Evolutionary conservation across 2,888 invertebrate genomes (phyloP).

Genomic region (Strigamia transsilvanica): DNA sequence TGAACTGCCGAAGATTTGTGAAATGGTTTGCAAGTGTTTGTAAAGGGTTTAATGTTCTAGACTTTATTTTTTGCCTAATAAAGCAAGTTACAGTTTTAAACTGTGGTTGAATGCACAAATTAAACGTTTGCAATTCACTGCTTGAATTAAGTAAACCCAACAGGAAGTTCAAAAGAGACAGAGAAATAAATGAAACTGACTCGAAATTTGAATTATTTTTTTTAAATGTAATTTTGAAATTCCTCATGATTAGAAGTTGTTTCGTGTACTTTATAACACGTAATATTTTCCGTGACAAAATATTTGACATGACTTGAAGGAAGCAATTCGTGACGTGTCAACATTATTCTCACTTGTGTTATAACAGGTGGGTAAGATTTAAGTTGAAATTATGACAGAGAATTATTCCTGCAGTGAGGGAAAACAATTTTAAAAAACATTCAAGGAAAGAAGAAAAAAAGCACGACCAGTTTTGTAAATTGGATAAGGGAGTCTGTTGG

Average conservation of each 20-base stretch:
- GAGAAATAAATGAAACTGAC: conserved; percentile 7
- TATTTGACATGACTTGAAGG: conserved; percentile 36
- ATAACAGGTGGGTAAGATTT: conserved; percentile 36
- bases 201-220: background rate
- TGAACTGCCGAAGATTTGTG: conserved; percentile 24
- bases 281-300: conserved; percentile 19
- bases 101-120: conserved; percentile 21
- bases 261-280: conserved; percentile 22
- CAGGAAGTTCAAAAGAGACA: background rate
- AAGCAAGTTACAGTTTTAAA: conserved; percentile 12
- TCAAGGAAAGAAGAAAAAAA: background rate
- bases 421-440: conserved; percentile 24
- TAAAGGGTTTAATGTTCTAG: conserved; percentile 10
- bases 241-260: background rate
- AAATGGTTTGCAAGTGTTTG: conserved; percentile 37
- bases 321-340: conserved; percentile 37
- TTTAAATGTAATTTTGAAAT: background rate
- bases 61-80: background rate
- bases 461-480: conserved; percentile 48
- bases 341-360: conserved; percentile 39
- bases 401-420: background rate
- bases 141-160: background rate
- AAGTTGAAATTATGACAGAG: conserved; percentile 26
- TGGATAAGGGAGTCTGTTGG: conserved; percentile 43
- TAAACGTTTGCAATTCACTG: conserved; percentile 34